Evolutionary conservation across 2,113 vertebrate genomes (phyloP).

Genomic region (Columba livia): DNA sequence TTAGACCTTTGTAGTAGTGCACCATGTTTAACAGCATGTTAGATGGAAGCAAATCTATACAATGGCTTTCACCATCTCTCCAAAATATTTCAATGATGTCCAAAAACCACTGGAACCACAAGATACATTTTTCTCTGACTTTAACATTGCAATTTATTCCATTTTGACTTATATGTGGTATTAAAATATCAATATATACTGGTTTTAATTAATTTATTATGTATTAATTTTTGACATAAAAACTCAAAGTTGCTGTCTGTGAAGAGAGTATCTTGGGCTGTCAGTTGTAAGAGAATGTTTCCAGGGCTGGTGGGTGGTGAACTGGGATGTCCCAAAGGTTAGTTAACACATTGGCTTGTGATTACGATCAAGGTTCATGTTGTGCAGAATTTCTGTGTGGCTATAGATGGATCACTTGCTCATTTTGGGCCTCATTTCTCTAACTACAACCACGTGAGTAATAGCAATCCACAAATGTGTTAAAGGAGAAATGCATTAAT

Average conservation of each 20-base stretch:
- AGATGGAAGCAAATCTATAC: not conserved
- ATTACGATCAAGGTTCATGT: not conserved
- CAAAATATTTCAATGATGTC: not conserved
- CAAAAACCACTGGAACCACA: not conserved
- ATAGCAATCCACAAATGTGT: not conserved
- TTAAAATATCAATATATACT: not conserved
- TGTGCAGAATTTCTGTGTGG: not conserved
- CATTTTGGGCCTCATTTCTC: not conserved
- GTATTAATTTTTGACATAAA: not conserved
- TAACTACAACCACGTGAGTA: not conserved
- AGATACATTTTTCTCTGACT: not conserved
- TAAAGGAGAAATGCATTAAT: not conserved
- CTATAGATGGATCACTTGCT: not conserved
- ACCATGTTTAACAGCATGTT: not conserved
- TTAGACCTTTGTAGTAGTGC: not conserved
- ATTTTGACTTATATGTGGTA: not conserved
- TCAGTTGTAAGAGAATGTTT: not conserved
- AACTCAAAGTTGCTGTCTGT: not conserved
- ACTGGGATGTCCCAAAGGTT: rapidly evolving
- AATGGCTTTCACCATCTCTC: not conserved
- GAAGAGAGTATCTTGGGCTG: not conserved
- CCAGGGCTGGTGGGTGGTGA: not conserved
- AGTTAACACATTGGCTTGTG: not conserved
- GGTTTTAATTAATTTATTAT: not conserved
- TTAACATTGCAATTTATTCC: not conserved